Conservation (phyloP, 2,888 invertebrate genomes). For the Fabriciana adippe region DNA sequence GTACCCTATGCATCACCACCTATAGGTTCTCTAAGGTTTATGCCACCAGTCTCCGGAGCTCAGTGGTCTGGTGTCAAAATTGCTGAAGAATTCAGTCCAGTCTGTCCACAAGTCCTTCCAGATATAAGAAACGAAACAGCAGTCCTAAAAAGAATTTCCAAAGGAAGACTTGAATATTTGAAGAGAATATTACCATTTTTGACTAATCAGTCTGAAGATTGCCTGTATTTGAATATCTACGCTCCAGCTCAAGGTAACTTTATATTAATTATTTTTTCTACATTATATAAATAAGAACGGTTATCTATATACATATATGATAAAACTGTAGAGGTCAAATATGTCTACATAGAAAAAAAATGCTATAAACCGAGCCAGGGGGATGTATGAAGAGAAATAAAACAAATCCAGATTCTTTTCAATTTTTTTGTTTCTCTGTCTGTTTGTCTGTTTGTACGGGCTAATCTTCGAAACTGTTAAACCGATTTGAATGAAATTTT, state of each 20-base stretch:
- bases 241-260: constrained; percentile 95
- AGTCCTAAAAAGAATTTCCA: constrained; percentile 92
- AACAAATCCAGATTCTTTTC: too few species aligned
- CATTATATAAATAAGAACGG: not conserved
- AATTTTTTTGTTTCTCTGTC: too few species aligned
- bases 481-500: too few species aligned
- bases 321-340: too few species aligned
- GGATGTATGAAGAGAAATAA: too few species aligned
- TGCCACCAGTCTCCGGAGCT: constrained; percentile 97
- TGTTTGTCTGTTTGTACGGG: too few species aligned
- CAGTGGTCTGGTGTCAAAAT: constrained; percentile 95
- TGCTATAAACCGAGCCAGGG: too few species aligned
- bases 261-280: constrained; percentile 5
- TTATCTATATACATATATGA: too few species aligned
- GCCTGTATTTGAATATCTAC: constrained; percentile 97
- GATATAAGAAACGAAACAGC: constrained; percentile 93
- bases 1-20: constrained; percentile 98
- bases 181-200: constrained; percentile 93
- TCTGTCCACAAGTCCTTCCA: constrained; percentile 95
- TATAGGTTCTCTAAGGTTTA: constrained; percentile 93
- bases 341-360: too few species aligned
- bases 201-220: constrained; percentile 97
- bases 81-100: constrained; percentile 93
- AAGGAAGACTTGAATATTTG: constrained; percentile 93
- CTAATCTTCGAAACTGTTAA: too few species aligned